Evolutionary conservation across 1,140 invertebrate genomes (phyloP), one percentile per base, ranked within the genome.

Genomic region (Aphelinus certus): DNA sequence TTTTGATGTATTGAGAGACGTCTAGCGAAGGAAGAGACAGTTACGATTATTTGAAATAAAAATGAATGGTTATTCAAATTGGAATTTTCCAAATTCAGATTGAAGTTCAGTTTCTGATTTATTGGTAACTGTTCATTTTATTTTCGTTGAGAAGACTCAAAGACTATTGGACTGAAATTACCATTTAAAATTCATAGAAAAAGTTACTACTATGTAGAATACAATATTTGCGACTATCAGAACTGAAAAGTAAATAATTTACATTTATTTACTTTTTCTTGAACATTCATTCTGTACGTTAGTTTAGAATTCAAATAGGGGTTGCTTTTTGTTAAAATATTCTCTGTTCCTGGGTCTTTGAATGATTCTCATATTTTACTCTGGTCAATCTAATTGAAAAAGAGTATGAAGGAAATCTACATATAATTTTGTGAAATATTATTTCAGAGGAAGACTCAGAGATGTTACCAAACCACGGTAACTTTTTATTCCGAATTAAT

Each of bases 361-460:
- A 53, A 48, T n/a, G 4, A 48, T 48, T 47, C 4, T 63, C 9
- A 3, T 26, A 26, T 26, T 26, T 26, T 26, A 26, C 26, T 26
- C 26, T 26, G 26, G 26, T 26, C 26, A 63, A 66, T 45, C 3
- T 4, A 45, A 66, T 53, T 42, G 42, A 66, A 53, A 66, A 55
- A 7, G 51, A 47, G 45, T 62, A 53, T 73, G 3, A 63, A 56
- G 43, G 51, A 47, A 65, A 80, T 79, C 72, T 76, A 72, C 76
- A 80, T 79, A 80, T 84, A 78, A 82, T 85, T 76, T 26, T 26
- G 26, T 84, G 75, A 80, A 85, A 86, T 85, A 77, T 87, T 83
- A 87, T 87, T 87, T 86, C 85, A 88, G 86, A 88, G 86, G 86
- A 88, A 84, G 86, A 88, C 84, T 85, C 86, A 84, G 86, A 88